phyloP scores from a whole-genome alignment of 2,113 vertebrate species.

The Colius striatus region DNA sequence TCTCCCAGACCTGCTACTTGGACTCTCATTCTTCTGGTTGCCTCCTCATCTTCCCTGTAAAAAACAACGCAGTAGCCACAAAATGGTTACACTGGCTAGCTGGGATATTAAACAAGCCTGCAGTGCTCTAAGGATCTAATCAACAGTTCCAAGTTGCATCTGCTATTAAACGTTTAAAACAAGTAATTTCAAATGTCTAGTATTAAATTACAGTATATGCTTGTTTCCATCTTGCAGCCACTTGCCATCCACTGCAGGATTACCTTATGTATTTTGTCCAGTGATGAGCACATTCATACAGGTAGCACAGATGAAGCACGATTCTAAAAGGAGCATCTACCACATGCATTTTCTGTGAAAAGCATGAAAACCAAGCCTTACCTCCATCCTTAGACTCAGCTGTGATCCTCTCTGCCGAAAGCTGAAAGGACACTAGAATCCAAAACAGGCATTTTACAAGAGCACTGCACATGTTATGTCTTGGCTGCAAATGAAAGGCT shows the following conservation, averaged over 20 bases:
- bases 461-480: not conserved
- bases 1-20: not conserved
- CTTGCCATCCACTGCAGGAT: not conserved
- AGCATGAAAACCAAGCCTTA: not conserved
- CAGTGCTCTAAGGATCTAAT: not conserved
- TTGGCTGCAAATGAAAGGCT: not conserved
- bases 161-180: not conserved
- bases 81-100: not conserved
- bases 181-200: not conserved
- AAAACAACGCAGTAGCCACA: not conserved
- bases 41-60: not conserved
- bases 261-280: not conserved
- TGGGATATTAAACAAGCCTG: not conserved
- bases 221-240: not conserved
- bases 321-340: not conserved
- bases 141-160: not conserved
- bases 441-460: not conserved
- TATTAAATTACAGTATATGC: not conserved
- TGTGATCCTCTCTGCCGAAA: not conserved
- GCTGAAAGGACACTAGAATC: not conserved
- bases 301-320: not conserved
- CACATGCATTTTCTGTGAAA: not conserved
- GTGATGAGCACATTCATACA: fast-evolving
- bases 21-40: not conserved
- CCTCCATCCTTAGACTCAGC: not conserved